Percentiles rank a stretch among this genome's conserved stretches.
phyloP scores from a whole-genome alignment of 2,797 vertebrate genomes.

The Premnoplex brunnescens region DNA sequence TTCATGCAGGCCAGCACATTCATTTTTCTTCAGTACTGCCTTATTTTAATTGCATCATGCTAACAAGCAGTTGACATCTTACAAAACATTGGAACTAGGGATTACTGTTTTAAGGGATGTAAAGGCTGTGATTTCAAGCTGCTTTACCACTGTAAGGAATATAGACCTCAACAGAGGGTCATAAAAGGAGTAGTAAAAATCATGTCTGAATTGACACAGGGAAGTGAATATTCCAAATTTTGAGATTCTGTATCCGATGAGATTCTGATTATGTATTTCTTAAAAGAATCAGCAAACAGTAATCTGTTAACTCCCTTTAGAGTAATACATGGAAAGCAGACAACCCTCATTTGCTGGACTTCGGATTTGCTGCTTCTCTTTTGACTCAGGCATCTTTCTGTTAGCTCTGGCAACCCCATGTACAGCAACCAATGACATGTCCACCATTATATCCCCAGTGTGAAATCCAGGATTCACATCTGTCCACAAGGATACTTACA shows the following conservation, averaged over 20 bases:
- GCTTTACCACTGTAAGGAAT: background rate
- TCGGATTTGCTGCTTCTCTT: background rate
- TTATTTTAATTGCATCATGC: background rate
- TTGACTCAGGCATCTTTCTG: background rate
- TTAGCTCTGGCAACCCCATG: background rate
- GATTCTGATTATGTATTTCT: background rate
- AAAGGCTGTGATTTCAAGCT: background rate
- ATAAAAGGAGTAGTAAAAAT: background rate
- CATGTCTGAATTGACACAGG: background rate
- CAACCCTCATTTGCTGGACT: background rate
- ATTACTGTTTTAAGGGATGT: slow-evolving; percentile 1
- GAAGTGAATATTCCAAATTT: background rate
- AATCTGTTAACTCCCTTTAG: background rate
- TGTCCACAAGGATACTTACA: background rate
- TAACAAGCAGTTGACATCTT: background rate
- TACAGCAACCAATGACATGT: background rate
- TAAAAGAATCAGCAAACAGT: background rate
- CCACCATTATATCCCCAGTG: background rate
- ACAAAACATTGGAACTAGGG: background rate
- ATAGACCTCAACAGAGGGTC: background rate
- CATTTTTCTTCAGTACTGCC: background rate
- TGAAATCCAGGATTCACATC: background rate
- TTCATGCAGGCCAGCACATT: background rate
- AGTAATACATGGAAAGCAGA: background rate
- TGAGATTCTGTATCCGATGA: background rate